Percentiles rank a stretch among this genome's conserved stretches.
These are phyloP conservation scores for Dissostichus mawsoni DNA, from an alignment of 2,113 vertebrate species.

Conservation along the genomic window DNA sequence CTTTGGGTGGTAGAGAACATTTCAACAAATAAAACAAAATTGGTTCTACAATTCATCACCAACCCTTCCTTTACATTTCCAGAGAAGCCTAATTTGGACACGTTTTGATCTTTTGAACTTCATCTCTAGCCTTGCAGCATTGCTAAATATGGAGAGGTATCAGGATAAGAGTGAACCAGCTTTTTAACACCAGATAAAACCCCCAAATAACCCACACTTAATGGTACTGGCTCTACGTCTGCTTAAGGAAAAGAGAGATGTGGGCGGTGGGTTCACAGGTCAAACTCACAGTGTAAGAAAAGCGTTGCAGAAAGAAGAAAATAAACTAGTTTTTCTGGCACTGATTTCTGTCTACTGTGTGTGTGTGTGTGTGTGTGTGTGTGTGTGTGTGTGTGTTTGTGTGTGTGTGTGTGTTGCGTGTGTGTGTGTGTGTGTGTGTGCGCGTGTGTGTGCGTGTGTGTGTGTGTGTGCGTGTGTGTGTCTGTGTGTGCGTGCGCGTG, in stretches of 20 bases:
- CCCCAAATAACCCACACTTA: background rate
- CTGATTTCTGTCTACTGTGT: background rate
- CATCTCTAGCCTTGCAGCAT: too few relatives aligned
- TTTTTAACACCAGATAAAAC: too few relatives aligned
- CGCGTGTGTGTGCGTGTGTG: background rate
- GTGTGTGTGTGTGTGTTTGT: background rate
- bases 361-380: constrained; percentile 20
- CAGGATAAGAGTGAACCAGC: too few relatives aligned
- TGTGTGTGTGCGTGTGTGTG: background rate
- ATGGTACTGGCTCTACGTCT: background rate
- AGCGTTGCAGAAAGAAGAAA: too few relatives aligned
- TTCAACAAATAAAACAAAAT: too few relatives aligned
- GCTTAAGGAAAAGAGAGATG: background rate
- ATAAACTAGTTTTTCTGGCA: background rate
- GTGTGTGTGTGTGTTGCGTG: constrained; percentile 2
- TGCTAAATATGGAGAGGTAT: too few relatives aligned
- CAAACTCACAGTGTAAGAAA: background rate
- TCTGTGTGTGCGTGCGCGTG: background rate
- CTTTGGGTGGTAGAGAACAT: too few relatives aligned
- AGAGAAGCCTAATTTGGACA: too few relatives aligned
- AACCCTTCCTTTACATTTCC: too few relatives aligned
- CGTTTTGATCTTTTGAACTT: too few relatives aligned
- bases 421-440: background rate
- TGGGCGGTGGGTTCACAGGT: background rate
- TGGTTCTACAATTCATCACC: too few relatives aligned